phyloP scores from a whole-genome alignment of 2,888 invertebrate genomes.

The Druceiella hillmani region DNA sequence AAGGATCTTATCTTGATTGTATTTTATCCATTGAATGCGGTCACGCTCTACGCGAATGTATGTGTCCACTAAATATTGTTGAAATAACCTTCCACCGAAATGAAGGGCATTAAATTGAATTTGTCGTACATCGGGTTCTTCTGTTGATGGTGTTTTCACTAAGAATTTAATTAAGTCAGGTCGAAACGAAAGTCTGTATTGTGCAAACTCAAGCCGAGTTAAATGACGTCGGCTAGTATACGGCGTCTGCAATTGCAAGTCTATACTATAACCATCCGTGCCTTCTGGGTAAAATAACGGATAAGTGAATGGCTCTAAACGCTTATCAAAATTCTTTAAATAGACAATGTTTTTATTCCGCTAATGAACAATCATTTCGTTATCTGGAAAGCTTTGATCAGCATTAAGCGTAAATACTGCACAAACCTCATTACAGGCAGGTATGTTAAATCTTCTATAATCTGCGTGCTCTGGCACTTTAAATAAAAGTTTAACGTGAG shows the following conservation, averaged over 20 bases:
- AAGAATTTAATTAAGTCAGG: constrained; percentile 18
- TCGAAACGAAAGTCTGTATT: constrained; percentile 19
- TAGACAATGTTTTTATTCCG: constrained; percentile 16
- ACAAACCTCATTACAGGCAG: constrained; percentile 20
- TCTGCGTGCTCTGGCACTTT: constrained; percentile 18
- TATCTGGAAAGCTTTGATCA: constrained; percentile 18
- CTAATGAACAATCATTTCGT: constrained; percentile 19
- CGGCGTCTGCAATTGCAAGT: constrained; percentile 18
- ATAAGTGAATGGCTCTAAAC: constrained; percentile 19
- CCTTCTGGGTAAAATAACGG: constrained; percentile 21
- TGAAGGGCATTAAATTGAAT: constrained; percentile 18
- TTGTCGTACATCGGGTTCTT: constrained; percentile 17
- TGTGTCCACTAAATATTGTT: constrained; percentile 19
- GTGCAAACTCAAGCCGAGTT: constrained; percentile 19
- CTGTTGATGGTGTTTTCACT: constrained; percentile 14
- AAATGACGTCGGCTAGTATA: constrained; percentile 18
- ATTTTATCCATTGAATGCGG: constrained; percentile 19
- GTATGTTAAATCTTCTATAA: constrained; percentile 15
- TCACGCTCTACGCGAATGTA: constrained; percentile 17
- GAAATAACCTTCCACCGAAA: constrained; percentile 15
- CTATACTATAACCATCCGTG: constrained; percentile 19
- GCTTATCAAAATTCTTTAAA: constrained; percentile 19
- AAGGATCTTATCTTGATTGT: constrained; percentile 18
- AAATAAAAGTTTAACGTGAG: constrained; percentile 19
- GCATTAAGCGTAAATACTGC: constrained; percentile 19